phyloP scores from a whole-genome alignment of 2,888 invertebrate genomes.

The Orchesellides sinensis region DNA sequence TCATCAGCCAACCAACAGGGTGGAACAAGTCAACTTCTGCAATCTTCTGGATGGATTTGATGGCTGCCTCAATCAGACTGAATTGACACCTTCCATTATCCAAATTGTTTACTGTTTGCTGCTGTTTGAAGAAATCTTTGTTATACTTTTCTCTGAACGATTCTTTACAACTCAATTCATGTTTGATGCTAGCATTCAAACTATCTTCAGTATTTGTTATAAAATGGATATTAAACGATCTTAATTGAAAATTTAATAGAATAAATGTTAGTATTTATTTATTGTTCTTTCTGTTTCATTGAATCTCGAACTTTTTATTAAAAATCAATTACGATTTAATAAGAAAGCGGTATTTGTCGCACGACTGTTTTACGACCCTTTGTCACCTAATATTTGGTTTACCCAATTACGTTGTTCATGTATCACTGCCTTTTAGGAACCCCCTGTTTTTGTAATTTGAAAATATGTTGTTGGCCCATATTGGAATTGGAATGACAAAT shows the following conservation, averaged over 20 bases:
- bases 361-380: background rate
- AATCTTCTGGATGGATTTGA: slow-evolving; percentile 72
- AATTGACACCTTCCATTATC: slow-evolving; percentile 57
- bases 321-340: no score
- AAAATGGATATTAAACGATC: slow-evolving; percentile 24
- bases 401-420: background rate
- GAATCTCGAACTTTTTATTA: no score
- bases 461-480: background rate
- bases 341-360: background rate
- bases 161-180: background rate
- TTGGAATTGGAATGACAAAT: background rate
- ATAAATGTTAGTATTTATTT: no score
- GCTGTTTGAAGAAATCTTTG: background rate
- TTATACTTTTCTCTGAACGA: background rate
- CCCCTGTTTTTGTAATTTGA: background rate
- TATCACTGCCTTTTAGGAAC: background rate
- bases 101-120: slow-evolving; percentile 34
- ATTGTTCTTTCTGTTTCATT: no score
- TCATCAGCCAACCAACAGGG: slow-evolving; percentile 2
- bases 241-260: background rate
- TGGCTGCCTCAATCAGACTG: slow-evolving; percentile 61
- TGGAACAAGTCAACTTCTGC: slow-evolving; percentile 57
- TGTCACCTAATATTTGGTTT: background rate
- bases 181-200: slow-evolving; percentile 4
- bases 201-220: slow-evolving; percentile 34